Conservation (phyloP, 2,113 vertebrate genomes). For the Natator depressus region DNA sequence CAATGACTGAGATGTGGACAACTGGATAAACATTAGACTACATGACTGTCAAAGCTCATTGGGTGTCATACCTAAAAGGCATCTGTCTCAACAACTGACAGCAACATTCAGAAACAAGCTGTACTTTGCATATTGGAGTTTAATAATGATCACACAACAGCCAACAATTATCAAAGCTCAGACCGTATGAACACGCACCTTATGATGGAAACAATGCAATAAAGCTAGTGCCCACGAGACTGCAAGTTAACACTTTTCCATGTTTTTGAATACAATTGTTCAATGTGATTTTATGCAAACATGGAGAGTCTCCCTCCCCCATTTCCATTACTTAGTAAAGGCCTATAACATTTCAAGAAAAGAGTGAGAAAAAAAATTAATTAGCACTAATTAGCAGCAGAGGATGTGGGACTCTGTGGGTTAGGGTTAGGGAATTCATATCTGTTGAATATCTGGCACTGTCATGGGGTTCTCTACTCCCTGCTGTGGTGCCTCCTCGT, state of each 20-base stretch:
- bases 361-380: neutral
- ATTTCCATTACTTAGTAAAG: neutral
- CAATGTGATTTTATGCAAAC: neutral
- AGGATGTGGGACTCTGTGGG: neutral
- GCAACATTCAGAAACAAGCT: neutral
- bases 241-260: neutral
- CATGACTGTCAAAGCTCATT: neutral
- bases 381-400: neutral
- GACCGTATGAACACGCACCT: neutral
- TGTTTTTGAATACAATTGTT: neutral
- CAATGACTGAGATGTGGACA: neutral
- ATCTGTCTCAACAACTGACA: constrained; percentile 13
- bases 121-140: neutral
- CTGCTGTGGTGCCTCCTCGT: neutral
- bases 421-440: neutral
- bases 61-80: neutral
- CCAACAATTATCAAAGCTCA: constrained; percentile 4
- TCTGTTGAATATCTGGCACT: neutral
- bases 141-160: neutral
- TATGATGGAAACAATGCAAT: neutral
- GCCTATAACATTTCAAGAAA: neutral
- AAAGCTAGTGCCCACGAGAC: neutral
- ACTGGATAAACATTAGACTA: constrained; percentile 27
- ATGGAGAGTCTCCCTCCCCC: neutral
- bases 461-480: neutral